These are phyloP conservation scores for Corythornis madagascariensis DNA, from an alignment of 2,113 vertebrate genomes.

Conservation along the genomic window DNA sequence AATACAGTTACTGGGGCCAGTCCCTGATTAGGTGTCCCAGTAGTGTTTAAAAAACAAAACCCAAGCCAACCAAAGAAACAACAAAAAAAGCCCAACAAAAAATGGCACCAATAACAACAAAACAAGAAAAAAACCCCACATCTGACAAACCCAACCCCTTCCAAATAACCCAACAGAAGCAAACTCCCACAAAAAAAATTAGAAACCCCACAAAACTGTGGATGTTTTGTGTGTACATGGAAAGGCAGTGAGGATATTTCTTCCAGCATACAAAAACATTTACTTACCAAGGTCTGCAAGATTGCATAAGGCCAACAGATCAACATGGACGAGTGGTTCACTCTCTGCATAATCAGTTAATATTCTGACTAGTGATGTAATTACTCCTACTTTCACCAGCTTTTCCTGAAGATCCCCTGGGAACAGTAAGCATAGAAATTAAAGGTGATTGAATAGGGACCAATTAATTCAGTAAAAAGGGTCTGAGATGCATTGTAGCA, in stretches of 20 bases:
- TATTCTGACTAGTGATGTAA: constrained; percentile 82
- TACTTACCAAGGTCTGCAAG: constrained; percentile 86
- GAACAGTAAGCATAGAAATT: neutral
- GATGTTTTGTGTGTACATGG: neutral
- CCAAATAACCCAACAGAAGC: neutral
- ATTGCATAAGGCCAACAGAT: constrained; percentile 86
- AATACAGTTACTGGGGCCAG: neutral
- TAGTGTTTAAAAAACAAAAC: neutral
- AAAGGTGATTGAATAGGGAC: neutral
- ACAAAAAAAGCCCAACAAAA: too few species aligned
- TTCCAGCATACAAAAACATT: neutral
- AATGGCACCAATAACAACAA: too few species aligned
- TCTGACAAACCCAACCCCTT: too few species aligned
- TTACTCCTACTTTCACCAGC: constrained; percentile 82
- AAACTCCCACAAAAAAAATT: neutral
- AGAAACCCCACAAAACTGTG: neutral
- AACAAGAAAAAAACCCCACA: neutral
- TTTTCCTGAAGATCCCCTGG: constrained; percentile 85
- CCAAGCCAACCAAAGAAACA: neutral
- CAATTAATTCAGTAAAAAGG: neutral
- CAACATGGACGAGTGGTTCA: constrained; percentile 85
- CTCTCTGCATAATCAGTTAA: constrained; percentile 82
- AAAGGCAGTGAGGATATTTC: neutral
- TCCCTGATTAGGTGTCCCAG: neutral
- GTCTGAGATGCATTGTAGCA: neutral